These are phyloP conservation scores for Tetranychus cinnabarinus DNA, from an alignment of 1,140 invertebrate genomes.

Conservation along the genomic window DNA sequence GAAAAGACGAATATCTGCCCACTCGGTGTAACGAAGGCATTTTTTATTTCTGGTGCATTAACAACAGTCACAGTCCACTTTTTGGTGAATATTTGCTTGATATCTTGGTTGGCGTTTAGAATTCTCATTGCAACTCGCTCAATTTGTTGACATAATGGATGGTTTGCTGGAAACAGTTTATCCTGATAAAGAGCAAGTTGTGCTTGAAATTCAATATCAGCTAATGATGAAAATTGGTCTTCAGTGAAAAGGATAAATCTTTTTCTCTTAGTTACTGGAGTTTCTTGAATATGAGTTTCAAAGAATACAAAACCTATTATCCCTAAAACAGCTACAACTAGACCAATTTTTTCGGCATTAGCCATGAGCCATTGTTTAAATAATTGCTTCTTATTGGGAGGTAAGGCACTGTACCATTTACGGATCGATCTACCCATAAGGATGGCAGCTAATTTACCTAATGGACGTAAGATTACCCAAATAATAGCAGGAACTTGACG, in stretches of 20 bases:
- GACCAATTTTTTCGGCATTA: slow-evolving; percentile 11
- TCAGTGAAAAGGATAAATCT: slow-evolving; percentile 28
- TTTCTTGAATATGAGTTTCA: slow-evolving; percentile 24
- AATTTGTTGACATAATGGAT: slow-evolving; percentile 21
- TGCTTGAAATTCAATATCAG: slow-evolving; percentile 20
- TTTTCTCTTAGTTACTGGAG: slow-evolving; percentile 27
- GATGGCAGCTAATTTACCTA: not conserved
- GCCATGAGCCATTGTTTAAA: slow-evolving; percentile 16
- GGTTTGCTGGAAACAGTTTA: slow-evolving; percentile 18
- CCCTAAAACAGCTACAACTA: not conserved
- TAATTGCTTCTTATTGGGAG: slow-evolving; percentile 16
- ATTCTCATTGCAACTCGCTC: slow-evolving; percentile 20
- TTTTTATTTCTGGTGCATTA: slow-evolving; percentile 18
- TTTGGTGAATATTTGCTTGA: slow-evolving; percentile 21
- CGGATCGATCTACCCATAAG: slow-evolving; percentile 17
- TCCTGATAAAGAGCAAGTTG: slow-evolving; percentile 17
- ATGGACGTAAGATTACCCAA: not conserved
- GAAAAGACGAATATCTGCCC: slow-evolving; percentile 36
- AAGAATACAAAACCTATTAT: slow-evolving; percentile 20
- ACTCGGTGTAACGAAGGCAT: not conserved
- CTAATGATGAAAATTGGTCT: slow-evolving; percentile 24
- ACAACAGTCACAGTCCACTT: slow-evolving; percentile 29
- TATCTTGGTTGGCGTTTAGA: slow-evolving; percentile 24
- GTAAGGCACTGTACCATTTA: slow-evolving; percentile 26
- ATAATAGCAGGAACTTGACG: not conserved